A percentile compares a stretch with the other conserved stretches of the same genome.
Evolutionary conservation across 1,140 invertebrate species (phyloP).

Genomic region (silkworm (Bombyx mori)): DNA sequence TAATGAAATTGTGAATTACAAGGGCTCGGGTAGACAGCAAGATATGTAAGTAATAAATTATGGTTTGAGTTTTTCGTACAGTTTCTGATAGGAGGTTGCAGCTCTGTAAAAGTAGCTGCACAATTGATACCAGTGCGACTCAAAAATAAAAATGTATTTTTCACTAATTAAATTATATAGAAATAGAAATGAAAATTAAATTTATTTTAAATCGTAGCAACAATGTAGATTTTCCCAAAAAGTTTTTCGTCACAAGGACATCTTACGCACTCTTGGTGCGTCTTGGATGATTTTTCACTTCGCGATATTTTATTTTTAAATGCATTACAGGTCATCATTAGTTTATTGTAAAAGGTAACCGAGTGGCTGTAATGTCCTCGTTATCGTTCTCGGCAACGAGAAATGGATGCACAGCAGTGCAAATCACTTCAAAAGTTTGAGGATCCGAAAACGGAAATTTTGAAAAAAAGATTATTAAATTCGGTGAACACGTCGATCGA

Average conservation of each 20-base stretch:
- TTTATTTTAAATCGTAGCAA: too few relatives aligned
- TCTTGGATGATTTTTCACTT: constrained; percentile 42
- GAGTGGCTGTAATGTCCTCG: constrained; percentile 56
- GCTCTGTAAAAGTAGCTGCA: constrained; percentile 67
- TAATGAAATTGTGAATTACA: constrained; percentile 34
- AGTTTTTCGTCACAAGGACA: constrained; percentile 19
- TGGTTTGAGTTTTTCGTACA: constrained; percentile 52
- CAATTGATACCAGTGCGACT: constrained; percentile 65
- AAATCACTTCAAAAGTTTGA: constrained; percentile 70
- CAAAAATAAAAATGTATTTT: constrained; percentile 47
- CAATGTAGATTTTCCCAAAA: not conserved
- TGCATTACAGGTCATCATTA: constrained; percentile 58
- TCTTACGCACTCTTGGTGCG: constrained; percentile 22
- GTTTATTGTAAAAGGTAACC: constrained; percentile 54
- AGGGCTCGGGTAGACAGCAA: constrained; percentile 26
- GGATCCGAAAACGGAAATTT: constrained; percentile 64
- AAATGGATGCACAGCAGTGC: constrained; percentile 65
- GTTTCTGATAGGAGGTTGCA: constrained; percentile 67
- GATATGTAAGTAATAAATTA: constrained; percentile 44
- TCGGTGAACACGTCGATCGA: constrained; percentile 35
- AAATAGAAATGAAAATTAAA: not conserved
- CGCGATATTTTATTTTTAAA: constrained; percentile 62
- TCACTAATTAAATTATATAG: constrained; percentile 8
- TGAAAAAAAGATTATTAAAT: constrained; percentile 67
- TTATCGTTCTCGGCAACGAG: constrained; percentile 40